phyloP scores from a whole-genome alignment of 2,888 invertebrate genomes.

The Rosalia funebris region DNA sequence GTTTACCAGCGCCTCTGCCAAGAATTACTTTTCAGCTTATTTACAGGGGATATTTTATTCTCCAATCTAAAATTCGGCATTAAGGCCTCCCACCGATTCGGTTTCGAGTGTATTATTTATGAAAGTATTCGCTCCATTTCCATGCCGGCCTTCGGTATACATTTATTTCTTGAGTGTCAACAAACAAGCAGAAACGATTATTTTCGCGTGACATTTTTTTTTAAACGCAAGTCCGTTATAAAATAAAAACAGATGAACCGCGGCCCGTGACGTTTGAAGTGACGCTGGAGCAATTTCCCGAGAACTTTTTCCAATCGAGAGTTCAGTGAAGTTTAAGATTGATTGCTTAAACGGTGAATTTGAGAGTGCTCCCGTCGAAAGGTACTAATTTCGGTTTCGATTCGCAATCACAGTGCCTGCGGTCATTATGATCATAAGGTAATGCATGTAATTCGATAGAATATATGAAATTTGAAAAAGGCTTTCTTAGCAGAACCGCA shows the following conservation, averaged over 20 bases:
- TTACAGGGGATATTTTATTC: constrained; percentile 23
- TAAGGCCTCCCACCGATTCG: constrained; percentile 17
- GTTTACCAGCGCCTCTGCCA: constrained; percentile 24
- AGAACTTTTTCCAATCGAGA: background rate
- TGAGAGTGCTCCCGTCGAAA: background rate
- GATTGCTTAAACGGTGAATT: background rate
- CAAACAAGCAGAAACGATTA: constrained; percentile 19
- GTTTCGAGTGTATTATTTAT: constrained; percentile 24
- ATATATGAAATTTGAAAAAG: too few species aligned
- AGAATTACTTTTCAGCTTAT: constrained; percentile 21
- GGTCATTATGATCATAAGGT: too few species aligned
- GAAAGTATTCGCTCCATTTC: constrained; percentile 16
- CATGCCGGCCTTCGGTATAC: constrained; percentile 13
- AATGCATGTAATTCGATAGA: too few species aligned
- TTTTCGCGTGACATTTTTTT: constrained; percentile 9
- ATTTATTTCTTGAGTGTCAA: constrained; percentile 15
- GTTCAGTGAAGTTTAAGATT: background rate
- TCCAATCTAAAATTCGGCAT: constrained; percentile 15
- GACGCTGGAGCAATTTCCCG: constrained; percentile 6
- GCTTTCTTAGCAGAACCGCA: too few species aligned
- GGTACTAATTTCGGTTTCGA: too few species aligned
- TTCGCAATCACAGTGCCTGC: too few species aligned
- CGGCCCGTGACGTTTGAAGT: constrained; percentile 5
- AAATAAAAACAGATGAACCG: constrained; percentile 12
- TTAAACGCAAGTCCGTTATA: constrained; percentile 7